phyloP scores from a whole-genome alignment of 2,797 vertebrate species.

The Xiphophorus birchmanni region DNA sequence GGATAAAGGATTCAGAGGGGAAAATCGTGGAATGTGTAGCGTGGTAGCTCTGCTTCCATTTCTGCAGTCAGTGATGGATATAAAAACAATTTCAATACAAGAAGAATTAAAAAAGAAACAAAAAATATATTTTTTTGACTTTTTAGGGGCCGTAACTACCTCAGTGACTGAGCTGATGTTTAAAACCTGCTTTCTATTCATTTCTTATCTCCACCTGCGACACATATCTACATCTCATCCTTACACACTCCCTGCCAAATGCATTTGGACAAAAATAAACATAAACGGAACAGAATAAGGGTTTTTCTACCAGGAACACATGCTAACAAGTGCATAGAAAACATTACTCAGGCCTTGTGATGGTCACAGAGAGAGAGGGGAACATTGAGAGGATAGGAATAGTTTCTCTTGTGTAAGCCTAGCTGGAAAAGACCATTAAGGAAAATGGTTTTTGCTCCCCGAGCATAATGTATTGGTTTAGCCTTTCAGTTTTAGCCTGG shows the following conservation, averaged over 20 bases:
- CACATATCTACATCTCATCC: slow-evolving; percentile 55
- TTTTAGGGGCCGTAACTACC: slow-evolving; percentile 35
- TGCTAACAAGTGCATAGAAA: slow-evolving; percentile 85
- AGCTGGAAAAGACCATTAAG: slow-evolving; percentile 81
- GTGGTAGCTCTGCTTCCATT: slow-evolving; percentile 62
- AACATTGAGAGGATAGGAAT: slow-evolving; percentile 73
- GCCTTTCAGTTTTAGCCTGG: slow-evolving; percentile 79
- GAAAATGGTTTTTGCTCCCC: slow-evolving; percentile 77
- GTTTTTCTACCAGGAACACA: slow-evolving; percentile 77
- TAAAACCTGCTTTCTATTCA: slow-evolving; percentile 66
- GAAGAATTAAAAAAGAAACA: slow-evolving; percentile 31
- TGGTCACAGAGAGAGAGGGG: slow-evolving; percentile 77
- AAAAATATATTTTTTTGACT: slow-evolving; percentile 44
- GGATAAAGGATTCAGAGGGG: slow-evolving; percentile 67
- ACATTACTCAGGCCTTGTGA: slow-evolving; percentile 81
- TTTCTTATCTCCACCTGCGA: slow-evolving; percentile 59
- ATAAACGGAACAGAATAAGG: slow-evolving; percentile 72
- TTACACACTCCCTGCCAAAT: slow-evolving; percentile 74
- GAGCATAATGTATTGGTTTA: slow-evolving; percentile 84
- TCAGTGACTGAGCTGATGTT: slow-evolving; percentile 58
- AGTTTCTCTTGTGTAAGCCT: slow-evolving; percentile 77
- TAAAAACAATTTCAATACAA: slow-evolving; percentile 46
- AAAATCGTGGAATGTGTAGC: slow-evolving; percentile 74
- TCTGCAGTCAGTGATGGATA: slow-evolving; percentile 48
- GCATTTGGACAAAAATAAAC: slow-evolving; percentile 70